Evolutionary conservation across 2,888 invertebrate species (phyloP), one percentile per base, ranked within the genome.

Genomic region (Drosophila demipolita): DNA sequence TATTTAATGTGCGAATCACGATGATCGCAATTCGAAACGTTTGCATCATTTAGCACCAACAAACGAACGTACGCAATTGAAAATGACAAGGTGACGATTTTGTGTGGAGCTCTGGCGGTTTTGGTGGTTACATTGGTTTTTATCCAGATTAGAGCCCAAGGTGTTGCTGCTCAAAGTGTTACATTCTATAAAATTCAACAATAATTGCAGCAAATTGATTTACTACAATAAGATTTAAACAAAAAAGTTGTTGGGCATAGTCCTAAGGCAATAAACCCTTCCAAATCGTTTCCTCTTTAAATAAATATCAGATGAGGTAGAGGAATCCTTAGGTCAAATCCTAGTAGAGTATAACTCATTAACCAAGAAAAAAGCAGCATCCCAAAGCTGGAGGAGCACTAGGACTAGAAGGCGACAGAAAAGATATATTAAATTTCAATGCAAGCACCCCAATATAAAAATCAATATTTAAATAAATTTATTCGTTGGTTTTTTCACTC

Each of bases 1-100:
- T 73, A 57, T 65, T 74, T 61, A 78, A 78, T 66, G 67, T 70
- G 79, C 72, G 65, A 83, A 70, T 83, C 83, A 81, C 83, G 85
- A 52, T 73, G 54, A 48, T 59, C 33, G 73, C 66, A 73, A 81
- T 65, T 59, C 48, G 63, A 71, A 66, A 75, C 68, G 42, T 54
- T 74, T 65, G 55, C 42, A 12, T 42, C 53, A 75, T 54, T 86
- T 83, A 86, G 66, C 81, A 83, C 78, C 68, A 69, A 36, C 57
- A 33, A 1, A 38, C 20, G 52, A 20, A 23, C n/a, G 49, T 49
- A 52, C 23, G 17, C 20, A 42, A 8, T 29, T 48, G 20, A 23
- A 45, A 45, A 38, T 58, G 11, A 53, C 71, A 71, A 78, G 77
- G 64, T 75, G 52, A 66, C 58, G 49, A 55, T 60, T 36, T 58